Conservation (phyloP, 2,888 invertebrate species). For the Drosophila formosana region DNA sequence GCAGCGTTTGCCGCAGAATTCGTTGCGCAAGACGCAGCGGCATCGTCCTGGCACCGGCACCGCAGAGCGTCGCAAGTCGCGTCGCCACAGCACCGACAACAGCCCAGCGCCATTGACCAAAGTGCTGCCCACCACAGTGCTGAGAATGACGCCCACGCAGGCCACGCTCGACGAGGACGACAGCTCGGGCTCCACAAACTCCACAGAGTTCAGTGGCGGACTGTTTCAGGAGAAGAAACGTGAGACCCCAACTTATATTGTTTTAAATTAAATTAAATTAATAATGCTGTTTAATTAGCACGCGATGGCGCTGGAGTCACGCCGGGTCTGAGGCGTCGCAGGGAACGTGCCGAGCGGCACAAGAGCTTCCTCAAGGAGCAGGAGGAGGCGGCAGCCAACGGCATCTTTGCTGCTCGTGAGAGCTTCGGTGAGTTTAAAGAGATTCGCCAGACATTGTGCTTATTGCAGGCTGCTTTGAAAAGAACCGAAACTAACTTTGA, state of each 20-base stretch:
- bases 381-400: slow-evolving; percentile 88
- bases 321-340: slow-evolving; percentile 91
- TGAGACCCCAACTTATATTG: slow-evolving; percentile 38
- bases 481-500: slow-evolving; percentile 53
- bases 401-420: slow-evolving; percentile 78
- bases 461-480: slow-evolving; percentile 42
- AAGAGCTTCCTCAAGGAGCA: slow-evolving; percentile 94
- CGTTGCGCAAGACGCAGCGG: slow-evolving; percentile 90
- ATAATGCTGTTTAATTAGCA: slow-evolving; percentile 33
- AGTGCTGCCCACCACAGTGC: slow-evolving; percentile 76
- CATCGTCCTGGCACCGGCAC: slow-evolving; percentile 88
- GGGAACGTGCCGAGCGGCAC: slow-evolving; percentile 94
- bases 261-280: neutral
- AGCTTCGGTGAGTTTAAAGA: slow-evolving; percentile 77
- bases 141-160: slow-evolving; percentile 81
- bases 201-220: slow-evolving; percentile 83
- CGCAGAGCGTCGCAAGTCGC: slow-evolving; percentile 91
- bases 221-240: slow-evolving; percentile 83
- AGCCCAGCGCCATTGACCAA: slow-evolving; percentile 85
- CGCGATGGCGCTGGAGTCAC: slow-evolving; percentile 89
- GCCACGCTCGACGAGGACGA: slow-evolving; percentile 84
- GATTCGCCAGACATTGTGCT: slow-evolving; percentile 2
- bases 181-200: slow-evolving; percentile 87
- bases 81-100: slow-evolving; percentile 90
- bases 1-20: slow-evolving; percentile 88